Conservation (phyloP, 2,113 vertebrate species). For the Bostrychus sinensis region DNA sequence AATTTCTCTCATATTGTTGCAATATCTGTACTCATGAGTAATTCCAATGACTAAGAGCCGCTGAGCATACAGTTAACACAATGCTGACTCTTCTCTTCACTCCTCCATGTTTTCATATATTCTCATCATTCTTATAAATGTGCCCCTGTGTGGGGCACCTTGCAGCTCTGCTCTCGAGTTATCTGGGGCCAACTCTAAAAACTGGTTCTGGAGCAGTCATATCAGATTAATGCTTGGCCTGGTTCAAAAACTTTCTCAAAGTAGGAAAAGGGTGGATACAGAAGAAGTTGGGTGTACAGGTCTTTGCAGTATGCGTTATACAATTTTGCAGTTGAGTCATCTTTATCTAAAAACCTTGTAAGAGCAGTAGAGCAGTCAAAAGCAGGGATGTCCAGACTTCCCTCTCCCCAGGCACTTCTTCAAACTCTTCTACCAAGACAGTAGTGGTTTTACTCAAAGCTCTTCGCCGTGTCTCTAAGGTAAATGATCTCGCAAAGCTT, state of each 20-base stretch:
- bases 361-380: too few species aligned
- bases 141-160: constrained; percentile 1
- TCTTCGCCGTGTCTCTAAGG: too few species aligned
- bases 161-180: not conserved
- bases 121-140: not conserved
- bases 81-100: not conserved
- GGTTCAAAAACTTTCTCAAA: constrained; percentile 1
- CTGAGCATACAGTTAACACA: not conserved
- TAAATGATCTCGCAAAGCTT: too few species aligned
- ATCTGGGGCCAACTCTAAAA: constrained; percentile 4
- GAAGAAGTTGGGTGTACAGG: not conserved
- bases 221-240: constrained; percentile 9
- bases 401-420: too few species aligned
- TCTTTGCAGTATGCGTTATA: too few species aligned
- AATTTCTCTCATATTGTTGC: too few species aligned
- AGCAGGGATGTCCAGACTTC: too few species aligned
- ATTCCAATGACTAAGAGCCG: not conserved
- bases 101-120: not conserved
- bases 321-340: too few species aligned
- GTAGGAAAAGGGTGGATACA: not conserved
- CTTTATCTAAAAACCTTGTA: too few species aligned
- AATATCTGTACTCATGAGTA: not conserved
- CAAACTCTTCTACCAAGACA: too few species aligned
- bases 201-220: constrained; percentile 9
- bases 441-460: too few species aligned